Conservation (phyloP, 2,113 vertebrate genomes). For the Canis aureus region DNA sequence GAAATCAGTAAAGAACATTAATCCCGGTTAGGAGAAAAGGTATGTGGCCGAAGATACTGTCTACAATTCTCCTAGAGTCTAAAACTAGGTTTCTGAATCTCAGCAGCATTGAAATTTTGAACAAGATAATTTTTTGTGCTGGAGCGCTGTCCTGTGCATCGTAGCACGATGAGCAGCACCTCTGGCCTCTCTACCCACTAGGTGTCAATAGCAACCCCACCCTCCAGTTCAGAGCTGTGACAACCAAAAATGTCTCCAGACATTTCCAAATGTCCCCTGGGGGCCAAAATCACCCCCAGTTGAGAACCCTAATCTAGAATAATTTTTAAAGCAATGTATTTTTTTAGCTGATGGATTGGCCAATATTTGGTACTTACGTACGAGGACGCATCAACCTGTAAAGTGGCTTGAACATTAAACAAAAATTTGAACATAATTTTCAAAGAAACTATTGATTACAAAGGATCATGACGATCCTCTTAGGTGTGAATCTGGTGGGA, state of each 20-base stretch:
- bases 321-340: background rate
- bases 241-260: background rate
- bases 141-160: rapidly evolving
- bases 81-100: background rate
- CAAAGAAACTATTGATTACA: conserved; percentile 25
- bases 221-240: background rate
- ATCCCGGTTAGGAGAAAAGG: background rate
- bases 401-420: conserved; percentile 36
- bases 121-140: background rate
- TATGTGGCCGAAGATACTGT: background rate
- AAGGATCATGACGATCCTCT: background rate
- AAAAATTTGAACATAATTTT: conserved; percentile 54
- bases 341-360: conserved; percentile 36
- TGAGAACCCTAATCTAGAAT: conserved; percentile 7
- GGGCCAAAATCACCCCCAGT: background rate
- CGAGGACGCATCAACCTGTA: background rate
- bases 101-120: background rate
- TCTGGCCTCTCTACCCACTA: background rate
- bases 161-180: background rate
- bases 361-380: background rate
- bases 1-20: conserved; percentile 54
- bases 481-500: conserved; percentile 15
- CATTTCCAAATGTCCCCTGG: background rate
- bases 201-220: background rate
- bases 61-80: background rate